These are phyloP conservation scores for Amphiura filiformis DNA, from an alignment of 35 echinoderm and acorn worm species.

Conservation along the genomic window DNA sequence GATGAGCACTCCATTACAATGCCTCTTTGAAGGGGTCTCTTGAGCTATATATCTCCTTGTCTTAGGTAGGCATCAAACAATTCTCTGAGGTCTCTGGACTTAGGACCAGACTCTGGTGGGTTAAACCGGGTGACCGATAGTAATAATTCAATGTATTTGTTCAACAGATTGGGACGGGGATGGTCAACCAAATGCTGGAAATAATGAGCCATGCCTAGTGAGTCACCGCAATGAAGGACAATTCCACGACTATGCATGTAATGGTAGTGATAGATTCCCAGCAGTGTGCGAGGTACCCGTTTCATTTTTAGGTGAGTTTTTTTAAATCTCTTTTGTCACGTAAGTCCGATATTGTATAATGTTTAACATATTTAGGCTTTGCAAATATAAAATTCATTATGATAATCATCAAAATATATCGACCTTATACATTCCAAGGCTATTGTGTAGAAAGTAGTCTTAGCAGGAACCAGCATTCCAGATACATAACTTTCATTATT, in stretches of 20 bases:
- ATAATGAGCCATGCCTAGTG: background rate
- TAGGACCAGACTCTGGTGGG: too few relatives aligned
- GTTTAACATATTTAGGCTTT: background rate
- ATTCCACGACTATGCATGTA: background rate
- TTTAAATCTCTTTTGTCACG: background rate
- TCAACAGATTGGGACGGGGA: background rate
- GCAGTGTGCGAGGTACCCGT: background rate
- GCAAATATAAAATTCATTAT: background rate
- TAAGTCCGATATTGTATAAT: background rate
- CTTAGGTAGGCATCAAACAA: too few relatives aligned
- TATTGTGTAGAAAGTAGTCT: background rate
- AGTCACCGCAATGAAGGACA: background rate
- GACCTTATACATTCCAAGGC: background rate
- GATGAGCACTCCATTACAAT: too few relatives aligned
- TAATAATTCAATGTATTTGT: background rate
- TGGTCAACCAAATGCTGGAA: background rate
- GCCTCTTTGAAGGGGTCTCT: too few relatives aligned
- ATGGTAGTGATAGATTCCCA: background rate
- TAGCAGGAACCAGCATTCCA: too few relatives aligned
- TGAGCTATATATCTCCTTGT: too few relatives aligned
- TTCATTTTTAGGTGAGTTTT: background rate
- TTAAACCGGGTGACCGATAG: too few relatives aligned
- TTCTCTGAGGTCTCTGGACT: too few relatives aligned
- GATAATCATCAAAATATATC: background rate
- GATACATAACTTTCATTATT: too few relatives aligned